Conservation (phyloP, 1,140 invertebrate genomes). For the Periplaneta americana region DNA sequence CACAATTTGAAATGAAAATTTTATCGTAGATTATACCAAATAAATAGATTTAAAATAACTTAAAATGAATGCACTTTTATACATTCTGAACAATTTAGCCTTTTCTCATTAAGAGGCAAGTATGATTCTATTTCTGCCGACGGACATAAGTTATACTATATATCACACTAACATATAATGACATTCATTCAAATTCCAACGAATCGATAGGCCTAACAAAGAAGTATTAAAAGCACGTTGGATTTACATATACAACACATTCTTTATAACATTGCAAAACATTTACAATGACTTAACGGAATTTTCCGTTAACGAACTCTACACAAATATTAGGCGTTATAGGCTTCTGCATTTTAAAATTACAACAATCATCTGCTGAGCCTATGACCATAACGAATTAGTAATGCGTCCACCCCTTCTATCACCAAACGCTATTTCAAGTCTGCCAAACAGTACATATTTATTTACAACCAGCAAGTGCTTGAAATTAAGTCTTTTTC, state of each 20-base stretch:
- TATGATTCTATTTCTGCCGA: neutral
- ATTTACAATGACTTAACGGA: neutral
- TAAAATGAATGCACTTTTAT: too few relatives aligned
- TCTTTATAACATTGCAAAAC: neutral
- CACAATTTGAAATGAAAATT: too few relatives aligned
- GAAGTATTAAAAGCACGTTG: neutral
- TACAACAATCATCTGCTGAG: neutral
- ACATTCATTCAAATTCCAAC: neutral
- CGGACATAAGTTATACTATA: neutral
- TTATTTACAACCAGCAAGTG: too few relatives aligned
- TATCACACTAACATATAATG: too few relatives aligned
- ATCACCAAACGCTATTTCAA: too few relatives aligned
- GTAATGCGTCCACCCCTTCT: neutral
- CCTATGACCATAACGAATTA: neutral
- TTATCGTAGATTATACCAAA: too few relatives aligned
- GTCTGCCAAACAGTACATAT: too few relatives aligned
- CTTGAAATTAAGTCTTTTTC: too few relatives aligned
- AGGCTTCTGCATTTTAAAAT: neutral
- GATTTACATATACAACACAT: neutral
- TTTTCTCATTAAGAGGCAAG: too few relatives aligned
- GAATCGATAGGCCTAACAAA: neutral
- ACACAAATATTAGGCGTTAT: neutral
- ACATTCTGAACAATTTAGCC: too few relatives aligned
- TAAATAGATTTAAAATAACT: too few relatives aligned
- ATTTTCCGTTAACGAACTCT: neutral